Evolutionary conservation across 2,888 invertebrate genomes (phyloP).

Genomic region (Taphrorychus bicolor): DNA sequence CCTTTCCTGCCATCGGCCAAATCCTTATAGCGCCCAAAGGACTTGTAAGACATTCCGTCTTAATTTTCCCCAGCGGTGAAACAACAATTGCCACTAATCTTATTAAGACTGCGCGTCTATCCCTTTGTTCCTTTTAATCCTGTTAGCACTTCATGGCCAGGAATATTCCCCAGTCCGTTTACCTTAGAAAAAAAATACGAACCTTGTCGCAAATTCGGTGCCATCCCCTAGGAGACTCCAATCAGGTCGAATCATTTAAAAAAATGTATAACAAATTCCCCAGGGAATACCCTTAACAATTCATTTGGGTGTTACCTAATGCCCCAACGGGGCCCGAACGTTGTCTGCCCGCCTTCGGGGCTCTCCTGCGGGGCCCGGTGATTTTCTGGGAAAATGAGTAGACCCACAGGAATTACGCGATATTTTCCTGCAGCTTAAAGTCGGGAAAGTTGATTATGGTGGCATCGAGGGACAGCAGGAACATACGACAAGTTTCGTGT

Average conservation of each 20-base stretch:
- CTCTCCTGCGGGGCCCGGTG: slow-evolving; percentile 22
- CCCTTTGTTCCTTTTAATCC: slow-evolving; percentile 27
- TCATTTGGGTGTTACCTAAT: slow-evolving; percentile 55
- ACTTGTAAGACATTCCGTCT: slow-evolving; percentile 19
- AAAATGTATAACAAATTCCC: slow-evolving; percentile 39
- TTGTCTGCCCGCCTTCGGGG: slow-evolving; percentile 21
- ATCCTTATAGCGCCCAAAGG: background rate
- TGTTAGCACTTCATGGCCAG: slow-evolving; percentile 34
- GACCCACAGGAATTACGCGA: slow-evolving; percentile 35
- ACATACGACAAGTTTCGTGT: background rate
- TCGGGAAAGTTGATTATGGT: slow-evolving; percentile 36
- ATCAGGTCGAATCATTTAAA: slow-evolving; percentile 22
- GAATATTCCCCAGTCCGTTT: too few species aligned
- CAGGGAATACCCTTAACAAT: slow-evolving; percentile 51
- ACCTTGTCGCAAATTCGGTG: too few species aligned
- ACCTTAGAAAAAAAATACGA: too few species aligned
- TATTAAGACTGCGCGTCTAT: slow-evolving; percentile 22
- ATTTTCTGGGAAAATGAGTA: slow-evolving; percentile 37
- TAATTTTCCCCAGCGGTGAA: slow-evolving; percentile 38
- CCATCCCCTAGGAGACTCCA: too few species aligned
- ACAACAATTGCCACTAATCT: slow-evolving; percentile 39
- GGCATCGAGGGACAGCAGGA: slow-evolving; percentile 20
- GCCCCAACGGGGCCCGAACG: slow-evolving; percentile 51
- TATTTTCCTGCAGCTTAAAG: slow-evolving; percentile 34
- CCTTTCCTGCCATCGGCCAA: background rate